Evolutionary conservation across 37 sponge, comb jelly and placozoan genomes (phyloP).

Genomic region (Haliclona indistincta): DNA sequence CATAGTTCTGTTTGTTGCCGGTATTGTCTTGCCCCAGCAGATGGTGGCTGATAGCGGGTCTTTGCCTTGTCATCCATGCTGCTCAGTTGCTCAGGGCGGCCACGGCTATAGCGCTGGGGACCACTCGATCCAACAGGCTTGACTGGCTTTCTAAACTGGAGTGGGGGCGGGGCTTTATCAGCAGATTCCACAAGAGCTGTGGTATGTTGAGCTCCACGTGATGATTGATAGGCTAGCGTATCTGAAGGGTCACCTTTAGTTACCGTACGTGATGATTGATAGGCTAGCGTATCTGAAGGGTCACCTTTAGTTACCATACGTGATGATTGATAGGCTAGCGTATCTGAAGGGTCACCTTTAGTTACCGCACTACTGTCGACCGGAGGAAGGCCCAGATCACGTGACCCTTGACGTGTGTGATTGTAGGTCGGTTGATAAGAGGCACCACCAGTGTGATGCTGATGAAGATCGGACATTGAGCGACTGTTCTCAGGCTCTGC

Average conservation of each 20-base stretch:
- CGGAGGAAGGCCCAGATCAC: background rate
- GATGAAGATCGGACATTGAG: background rate
- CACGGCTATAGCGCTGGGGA: background rate
- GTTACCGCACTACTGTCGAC: background rate
- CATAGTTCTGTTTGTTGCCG: constrained; percentile 5
- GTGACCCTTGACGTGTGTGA: background rate
- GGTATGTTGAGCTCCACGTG: background rate
- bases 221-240: background rate
- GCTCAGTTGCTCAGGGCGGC: constrained; percentile 9
- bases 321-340: background rate
- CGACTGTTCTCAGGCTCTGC: background rate
- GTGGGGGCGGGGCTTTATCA: too few species aligned
- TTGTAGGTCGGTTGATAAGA: background rate
- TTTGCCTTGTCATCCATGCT: too few species aligned
- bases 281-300: background rate
- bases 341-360: background rate
- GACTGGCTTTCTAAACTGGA: background rate
- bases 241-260: background rate
- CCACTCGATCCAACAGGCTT: background rate
- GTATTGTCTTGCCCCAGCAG: too few species aligned
- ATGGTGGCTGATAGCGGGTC: too few species aligned
- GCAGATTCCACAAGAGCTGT: background rate
- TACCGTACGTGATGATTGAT: background rate
- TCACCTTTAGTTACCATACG: background rate
- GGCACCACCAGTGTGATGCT: too few species aligned